A percentile compares a stretch with the other conserved stretches of the same genome.
Evolutionary conservation across 2,888 invertebrate species (phyloP).

Genomic region (Noctua pronuba): DNA sequence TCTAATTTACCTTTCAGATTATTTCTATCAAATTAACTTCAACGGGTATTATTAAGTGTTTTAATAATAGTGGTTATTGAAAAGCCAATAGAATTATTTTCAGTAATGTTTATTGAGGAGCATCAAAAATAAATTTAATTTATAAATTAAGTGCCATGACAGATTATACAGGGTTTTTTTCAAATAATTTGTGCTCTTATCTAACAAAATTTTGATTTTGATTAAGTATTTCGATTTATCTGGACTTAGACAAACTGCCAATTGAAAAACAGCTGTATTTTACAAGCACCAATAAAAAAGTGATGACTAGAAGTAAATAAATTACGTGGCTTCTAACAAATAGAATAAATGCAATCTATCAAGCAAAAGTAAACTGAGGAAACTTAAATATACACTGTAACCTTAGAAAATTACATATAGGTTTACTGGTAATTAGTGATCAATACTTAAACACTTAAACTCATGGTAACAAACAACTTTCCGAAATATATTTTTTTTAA

Average conservation of each 20-base stretch:
- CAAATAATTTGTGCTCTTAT: neutral
- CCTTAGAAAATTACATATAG: neutral
- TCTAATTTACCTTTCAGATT: neutral
- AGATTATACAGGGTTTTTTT: neutral
- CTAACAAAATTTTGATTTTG: neutral
- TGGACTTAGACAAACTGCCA: neutral
- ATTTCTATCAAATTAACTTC: neutral
- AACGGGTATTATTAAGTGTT: neutral
- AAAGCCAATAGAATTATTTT: neutral
- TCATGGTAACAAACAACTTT: too few relatives aligned
- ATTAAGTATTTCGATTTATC: neutral
- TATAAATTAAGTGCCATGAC: neutral
- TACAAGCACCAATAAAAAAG: conserved; percentile 12
- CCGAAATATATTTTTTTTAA: too few relatives aligned
- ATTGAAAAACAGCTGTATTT: neutral
- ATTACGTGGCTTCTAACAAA: conserved; percentile 19
- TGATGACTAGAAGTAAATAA: conserved; percentile 55
- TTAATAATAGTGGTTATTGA: neutral
- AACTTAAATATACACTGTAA: neutral
- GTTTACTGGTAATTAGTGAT: too few relatives aligned
- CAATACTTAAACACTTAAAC: too few relatives aligned
- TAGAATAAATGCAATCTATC: conserved; percentile 13
- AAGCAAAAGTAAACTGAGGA: neutral
- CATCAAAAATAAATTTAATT: neutral
- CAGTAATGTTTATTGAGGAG: conserved; percentile 9